phyloP scores from a whole-genome alignment of 1,140 invertebrate species.

The Ceratina calcarata region DNA sequence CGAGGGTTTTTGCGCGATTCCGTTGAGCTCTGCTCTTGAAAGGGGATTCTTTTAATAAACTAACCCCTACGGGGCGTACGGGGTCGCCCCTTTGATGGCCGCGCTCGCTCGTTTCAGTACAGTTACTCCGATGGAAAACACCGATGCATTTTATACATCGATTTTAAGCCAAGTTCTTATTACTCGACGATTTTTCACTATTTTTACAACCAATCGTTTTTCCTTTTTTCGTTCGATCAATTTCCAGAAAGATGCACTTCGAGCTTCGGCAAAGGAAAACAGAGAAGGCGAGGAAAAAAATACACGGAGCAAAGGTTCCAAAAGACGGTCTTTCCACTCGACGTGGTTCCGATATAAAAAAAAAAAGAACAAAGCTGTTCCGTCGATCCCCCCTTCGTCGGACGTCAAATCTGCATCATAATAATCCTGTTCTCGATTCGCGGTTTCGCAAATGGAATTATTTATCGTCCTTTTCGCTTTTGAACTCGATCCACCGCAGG shows the following conservation, averaged over 20 bases:
- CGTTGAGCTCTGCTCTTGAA: neutral
- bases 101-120: no score
- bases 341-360: no score
- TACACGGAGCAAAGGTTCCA: neutral
- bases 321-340: neutral
- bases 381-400: neutral
- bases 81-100: no score
- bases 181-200: no score
- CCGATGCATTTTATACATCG: no score
- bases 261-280: neutral
- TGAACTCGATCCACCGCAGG: neutral
- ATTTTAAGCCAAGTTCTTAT: no score
- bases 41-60: conserved; percentile 26
- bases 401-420: neutral
- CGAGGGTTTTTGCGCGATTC: neutral
- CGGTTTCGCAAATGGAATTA: conserved; percentile 13
- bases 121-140: no score
- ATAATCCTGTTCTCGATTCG: neutral
- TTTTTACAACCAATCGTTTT: neutral
- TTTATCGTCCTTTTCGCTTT: neutral
- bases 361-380: no score
- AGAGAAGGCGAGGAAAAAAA: neutral
- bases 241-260: neutral
- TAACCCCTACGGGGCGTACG: conserved; percentile 1
- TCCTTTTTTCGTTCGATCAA: neutral